phyloP scores from a whole-genome alignment of 2,113 vertebrate genomes.

The Ptilonorhynchus violaceus region DNA sequence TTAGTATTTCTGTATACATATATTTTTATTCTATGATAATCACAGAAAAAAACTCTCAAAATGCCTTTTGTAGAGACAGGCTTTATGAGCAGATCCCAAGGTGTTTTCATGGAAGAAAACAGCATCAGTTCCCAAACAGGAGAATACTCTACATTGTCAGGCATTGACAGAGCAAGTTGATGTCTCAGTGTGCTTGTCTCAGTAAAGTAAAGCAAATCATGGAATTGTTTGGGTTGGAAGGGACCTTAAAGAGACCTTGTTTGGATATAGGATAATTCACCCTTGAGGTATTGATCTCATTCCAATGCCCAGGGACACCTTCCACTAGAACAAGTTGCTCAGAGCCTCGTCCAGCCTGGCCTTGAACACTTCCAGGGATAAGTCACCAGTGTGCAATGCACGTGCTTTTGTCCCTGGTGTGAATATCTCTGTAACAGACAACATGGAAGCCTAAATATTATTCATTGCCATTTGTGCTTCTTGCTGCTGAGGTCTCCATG shows the following conservation, averaged over 20 bases:
- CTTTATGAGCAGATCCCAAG: neutral
- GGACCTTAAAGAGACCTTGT: neutral
- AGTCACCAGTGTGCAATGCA: neutral
- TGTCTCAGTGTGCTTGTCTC: neutral
- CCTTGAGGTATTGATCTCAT: neutral
- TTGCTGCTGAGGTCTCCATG: neutral
- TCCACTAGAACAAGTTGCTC: neutral
- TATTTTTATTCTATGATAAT: neutral
- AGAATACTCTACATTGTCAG: neutral
- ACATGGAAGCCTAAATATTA: neutral
- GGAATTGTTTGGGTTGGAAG: neutral
- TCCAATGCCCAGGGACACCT: neutral
- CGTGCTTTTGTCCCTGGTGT: neutral
- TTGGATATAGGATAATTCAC: neutral
- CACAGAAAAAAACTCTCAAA: neutral
- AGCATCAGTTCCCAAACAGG: neutral
- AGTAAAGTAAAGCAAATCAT: neutral
- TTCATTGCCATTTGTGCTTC: neutral
- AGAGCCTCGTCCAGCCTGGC: neutral
- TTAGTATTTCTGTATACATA: neutral
- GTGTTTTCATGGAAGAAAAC: neutral
- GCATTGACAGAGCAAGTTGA: neutral
- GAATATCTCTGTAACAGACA: fast-evolving
- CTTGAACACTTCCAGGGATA: neutral
- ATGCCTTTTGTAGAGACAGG: neutral